Evolutionary conservation across 2,888 invertebrate species (phyloP), one percentile per base, ranked within the genome.

Genomic region (Margaritifera margaritifera): DNA sequence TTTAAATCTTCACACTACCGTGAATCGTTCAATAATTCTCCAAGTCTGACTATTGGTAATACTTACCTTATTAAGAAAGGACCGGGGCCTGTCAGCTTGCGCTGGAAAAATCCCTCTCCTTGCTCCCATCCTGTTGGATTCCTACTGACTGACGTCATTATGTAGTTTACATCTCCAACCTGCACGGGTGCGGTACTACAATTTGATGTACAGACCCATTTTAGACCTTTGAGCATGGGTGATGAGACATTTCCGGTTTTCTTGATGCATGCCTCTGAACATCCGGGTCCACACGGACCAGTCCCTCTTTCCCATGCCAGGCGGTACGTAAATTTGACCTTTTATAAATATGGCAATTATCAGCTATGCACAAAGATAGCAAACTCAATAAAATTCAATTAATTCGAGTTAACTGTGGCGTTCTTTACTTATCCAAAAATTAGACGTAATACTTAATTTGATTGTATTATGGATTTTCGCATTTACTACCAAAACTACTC

Each of bases 221-320:
- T 8, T 15, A 42, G 42, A 42, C 42, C 42, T 42, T 15, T 42
- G 42, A 42, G 15, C 42, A 42, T 42, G 42, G 42, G 42, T 15
- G 4, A 15, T 42, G 15, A 42, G 11, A 42, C 42, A 42, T 42
- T 0, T 42, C 42, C 42, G 11, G 42, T 15, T 15, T 15, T 42
- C 42, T 42, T 53, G 4, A 76, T 56, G n/a, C 71, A 64, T 15
- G 65, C 8, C 6, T 22, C 24, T 4, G 63, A 64, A 63, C 78
- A 78, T 18, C 63, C 51, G 1, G 59, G 22, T 2, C 76, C 76
- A 65, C 78, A 78, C 5, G 76, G 76, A 19, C 78, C 78, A 3
- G 71, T 69, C 1, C 76, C 76, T 31, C 70, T 76, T 59, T 78
- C 66, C 78, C 76, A 78, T 31, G 74, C 62, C 42, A 73, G 25